Evolutionary conservation across 2,888 invertebrate species (phyloP).

Genomic region (Achlya flavicornis): DNA sequence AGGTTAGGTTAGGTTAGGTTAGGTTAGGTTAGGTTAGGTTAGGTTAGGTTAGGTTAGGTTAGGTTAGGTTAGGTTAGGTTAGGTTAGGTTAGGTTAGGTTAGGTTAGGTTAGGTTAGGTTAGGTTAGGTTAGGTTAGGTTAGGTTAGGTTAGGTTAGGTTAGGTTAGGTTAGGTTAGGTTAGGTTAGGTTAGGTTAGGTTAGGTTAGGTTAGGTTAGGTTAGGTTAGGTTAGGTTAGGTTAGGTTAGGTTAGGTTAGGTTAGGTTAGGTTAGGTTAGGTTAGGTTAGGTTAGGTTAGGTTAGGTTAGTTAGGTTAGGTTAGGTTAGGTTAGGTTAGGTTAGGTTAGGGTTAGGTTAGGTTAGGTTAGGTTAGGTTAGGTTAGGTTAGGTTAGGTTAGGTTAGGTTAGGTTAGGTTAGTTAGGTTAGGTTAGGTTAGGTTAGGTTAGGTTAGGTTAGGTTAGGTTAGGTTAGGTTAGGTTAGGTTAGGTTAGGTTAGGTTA

Average conservation of each 20-base stretch:
- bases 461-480: slow-evolving; percentile 26
- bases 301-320: slow-evolving; percentile 32
- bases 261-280: slow-evolving; percentile 26
- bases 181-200: slow-evolving; percentile 23
- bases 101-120: slow-evolving; percentile 29
- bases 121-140: slow-evolving; percentile 25
- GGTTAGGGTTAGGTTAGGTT: slow-evolving; percentile 25
- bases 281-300: slow-evolving; percentile 27
- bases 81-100: slow-evolving; percentile 29
- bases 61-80: slow-evolving; percentile 26
- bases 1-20: slow-evolving; percentile 30
- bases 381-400: slow-evolving; percentile 27
- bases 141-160: slow-evolving; percentile 24
- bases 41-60: slow-evolving; percentile 25
- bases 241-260: slow-evolving; percentile 26
- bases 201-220: slow-evolving; percentile 28
- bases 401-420: slow-evolving; percentile 25
- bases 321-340: slow-evolving; percentile 26
- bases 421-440: slow-evolving; percentile 28
- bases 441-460: slow-evolving; percentile 30
- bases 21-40: slow-evolving; percentile 27
- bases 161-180: slow-evolving; percentile 24
- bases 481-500: slow-evolving; percentile 29
- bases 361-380: slow-evolving; percentile 25
- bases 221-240: slow-evolving; percentile 28